Percentiles rank a stretch among this genome's conserved stretches.
phyloP scores from a whole-genome alignment of 2,888 invertebrate genomes.

The Unio pictorum region DNA sequence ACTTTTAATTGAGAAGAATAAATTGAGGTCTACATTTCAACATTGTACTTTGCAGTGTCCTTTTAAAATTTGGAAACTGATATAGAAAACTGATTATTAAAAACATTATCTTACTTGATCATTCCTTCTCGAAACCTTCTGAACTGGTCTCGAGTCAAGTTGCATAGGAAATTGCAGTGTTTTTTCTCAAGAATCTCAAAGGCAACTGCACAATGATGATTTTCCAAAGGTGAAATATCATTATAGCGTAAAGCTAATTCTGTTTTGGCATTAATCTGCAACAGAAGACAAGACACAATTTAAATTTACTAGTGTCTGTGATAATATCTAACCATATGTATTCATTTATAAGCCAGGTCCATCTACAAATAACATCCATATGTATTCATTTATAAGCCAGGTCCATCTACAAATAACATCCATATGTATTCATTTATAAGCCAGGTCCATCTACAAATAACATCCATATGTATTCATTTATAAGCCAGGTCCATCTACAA shows the following conservation, averaged over 20 bases:
- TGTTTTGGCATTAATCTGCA: slow-evolving; percentile 71
- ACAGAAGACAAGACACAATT: neutral
- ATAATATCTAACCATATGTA: neutral
- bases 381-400: no score
- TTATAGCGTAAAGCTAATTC: slow-evolving; percentile 70
- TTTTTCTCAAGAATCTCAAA: slow-evolving; percentile 67
- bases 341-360: no score
- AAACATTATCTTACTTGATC: slow-evolving; percentile 72
- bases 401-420: no score
- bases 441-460: no score
- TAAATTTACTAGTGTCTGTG: neutral
- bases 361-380: no score
- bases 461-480: no score
- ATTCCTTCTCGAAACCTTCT: slow-evolving; percentile 83
- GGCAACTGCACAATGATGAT: slow-evolving; percentile 71
- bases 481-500: no score
- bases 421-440: no score
- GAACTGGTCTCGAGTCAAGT: slow-evolving; percentile 60
- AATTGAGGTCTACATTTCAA: no score
- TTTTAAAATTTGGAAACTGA: neutral
- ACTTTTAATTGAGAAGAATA: no score
- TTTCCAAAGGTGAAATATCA: slow-evolving; percentile 71
- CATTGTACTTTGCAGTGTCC: no score
- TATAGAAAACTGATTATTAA: neutral
- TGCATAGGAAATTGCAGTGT: slow-evolving; percentile 62